Base-by-base conservation (phyloP, 1,140 invertebrate species). In the Augochlora pura region DNA sequence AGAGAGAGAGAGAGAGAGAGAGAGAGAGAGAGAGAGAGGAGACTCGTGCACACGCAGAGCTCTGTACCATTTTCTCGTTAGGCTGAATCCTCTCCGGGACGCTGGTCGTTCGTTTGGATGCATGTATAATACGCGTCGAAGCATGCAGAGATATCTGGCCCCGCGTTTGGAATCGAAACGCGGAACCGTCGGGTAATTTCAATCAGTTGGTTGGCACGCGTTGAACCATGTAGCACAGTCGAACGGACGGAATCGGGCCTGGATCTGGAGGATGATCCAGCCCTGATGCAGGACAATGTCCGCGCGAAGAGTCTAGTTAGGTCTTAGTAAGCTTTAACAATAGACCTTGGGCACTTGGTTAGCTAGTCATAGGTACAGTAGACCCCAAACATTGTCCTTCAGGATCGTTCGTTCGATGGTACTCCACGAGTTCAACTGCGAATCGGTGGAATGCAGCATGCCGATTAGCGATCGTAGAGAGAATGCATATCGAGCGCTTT, bases 371-470 rank as follows among this genome's bases (percentile, higher is more conserved):
- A 18, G 18, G 16, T 16, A 18, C 52, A 57, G 21, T 2, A 57
- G 21, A 3, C 6, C 18, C 52, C 1, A 7, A 57, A 57, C 54
- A 57, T n/a, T 57, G 21, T 57, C 21, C 54, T 57, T 57, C 21
- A 3, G 6, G 2, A 21, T 9, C 54, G 54, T 57, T 57, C 18
- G 18, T 18, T 57, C 1, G 54, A 21, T 57, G 21, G 21, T 18
- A n/a, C 2, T 32, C 27, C 23, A 25, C 66, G 66, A 46, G 25
- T 54, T 9, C 39, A 16, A 59, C 39, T 63, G 60, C 25, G 63
- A 59, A 38, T 74, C 62, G 49, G 67, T 86, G 84, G 84, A 86
- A 86, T 86, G 84, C 76, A 82, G 84, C 84, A 86, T 86, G 84
- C 83, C 84, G 84, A 86, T 23, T 85, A 86, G 84, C 84, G 80